These are phyloP conservation scores for Stenodema calcarata DNA, from an alignment of 2,888 invertebrate genomes.

Conservation along the genomic window DNA sequence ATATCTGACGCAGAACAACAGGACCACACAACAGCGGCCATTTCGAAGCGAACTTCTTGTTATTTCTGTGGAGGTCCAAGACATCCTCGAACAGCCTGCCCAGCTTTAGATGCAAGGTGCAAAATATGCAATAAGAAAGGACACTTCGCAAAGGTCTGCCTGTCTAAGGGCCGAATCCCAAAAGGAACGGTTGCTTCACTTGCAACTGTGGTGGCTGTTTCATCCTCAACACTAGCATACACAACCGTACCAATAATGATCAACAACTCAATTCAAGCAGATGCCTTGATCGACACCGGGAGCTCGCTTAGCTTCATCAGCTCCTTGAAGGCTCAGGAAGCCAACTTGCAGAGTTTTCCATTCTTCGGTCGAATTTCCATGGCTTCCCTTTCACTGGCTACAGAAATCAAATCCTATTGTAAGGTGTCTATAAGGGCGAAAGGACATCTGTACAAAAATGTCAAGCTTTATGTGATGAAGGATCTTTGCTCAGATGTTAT, in stretches of 20 bases:
- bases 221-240: not conserved
- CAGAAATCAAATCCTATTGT: not conserved
- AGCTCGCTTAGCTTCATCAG: not conserved
- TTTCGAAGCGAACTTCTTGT: not conserved
- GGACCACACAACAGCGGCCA: too few species aligned
- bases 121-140: slow-evolving; percentile 27
- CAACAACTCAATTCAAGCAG: not conserved
- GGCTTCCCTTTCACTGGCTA: not conserved
- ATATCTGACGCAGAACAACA: too few species aligned
- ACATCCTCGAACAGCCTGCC: not conserved
- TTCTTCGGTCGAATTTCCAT: not conserved
- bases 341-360: not conserved
- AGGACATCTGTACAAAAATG: not conserved
- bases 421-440: not conserved
- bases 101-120: slow-evolving; percentile 24
- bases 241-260: not conserved
- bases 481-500: slow-evolving; percentile 41
- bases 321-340: not conserved
- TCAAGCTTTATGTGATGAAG: slow-evolving; percentile 14
- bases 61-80: not conserved
- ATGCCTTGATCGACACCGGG: not conserved
- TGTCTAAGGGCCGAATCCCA: not conserved
- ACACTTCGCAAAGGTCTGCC: not conserved
- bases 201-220: not conserved
- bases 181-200: not conserved